Evolutionary conservation across 2,113 vertebrate species (phyloP).

Genomic region (Eublepharis macularius): DNA sequence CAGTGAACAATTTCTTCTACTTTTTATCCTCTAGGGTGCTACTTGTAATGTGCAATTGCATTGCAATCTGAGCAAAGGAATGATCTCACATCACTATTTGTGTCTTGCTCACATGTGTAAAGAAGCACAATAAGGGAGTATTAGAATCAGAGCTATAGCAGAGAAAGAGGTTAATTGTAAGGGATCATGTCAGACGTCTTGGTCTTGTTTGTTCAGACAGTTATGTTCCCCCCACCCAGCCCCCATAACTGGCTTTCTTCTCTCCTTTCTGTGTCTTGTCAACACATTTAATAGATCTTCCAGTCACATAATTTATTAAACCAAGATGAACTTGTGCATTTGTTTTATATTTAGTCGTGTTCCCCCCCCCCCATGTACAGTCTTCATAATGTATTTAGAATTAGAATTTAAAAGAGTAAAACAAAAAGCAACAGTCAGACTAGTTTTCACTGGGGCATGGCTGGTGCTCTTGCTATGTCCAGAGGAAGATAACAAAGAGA

Average conservation of each 20-base stretch:
- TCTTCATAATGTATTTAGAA: background rate
- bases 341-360: background rate
- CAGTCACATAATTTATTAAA: background rate
- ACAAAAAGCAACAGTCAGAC: background rate
- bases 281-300: background rate
- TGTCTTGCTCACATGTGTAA: too few relatives aligned
- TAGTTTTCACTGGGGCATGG: background rate
- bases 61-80: too few relatives aligned
- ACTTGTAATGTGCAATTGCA: too few relatives aligned
- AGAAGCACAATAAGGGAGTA: too few relatives aligned
- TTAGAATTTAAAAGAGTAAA: background rate
- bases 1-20: too few relatives aligned
- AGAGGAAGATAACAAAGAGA: background rate
- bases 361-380: background rate
- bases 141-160: background rate
- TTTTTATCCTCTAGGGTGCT: too few relatives aligned
- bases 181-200: background rate
- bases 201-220: background rate
- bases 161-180: background rate
- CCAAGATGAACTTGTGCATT: fast-evolving
- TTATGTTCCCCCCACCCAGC: too few relatives aligned
- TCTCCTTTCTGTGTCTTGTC: background rate
- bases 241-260: background rate
- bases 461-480: background rate
- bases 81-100: too few relatives aligned